Base-by-base conservation (phyloP, 2,113 vertebrate species). In the Formicarius rufipectus region DNA sequence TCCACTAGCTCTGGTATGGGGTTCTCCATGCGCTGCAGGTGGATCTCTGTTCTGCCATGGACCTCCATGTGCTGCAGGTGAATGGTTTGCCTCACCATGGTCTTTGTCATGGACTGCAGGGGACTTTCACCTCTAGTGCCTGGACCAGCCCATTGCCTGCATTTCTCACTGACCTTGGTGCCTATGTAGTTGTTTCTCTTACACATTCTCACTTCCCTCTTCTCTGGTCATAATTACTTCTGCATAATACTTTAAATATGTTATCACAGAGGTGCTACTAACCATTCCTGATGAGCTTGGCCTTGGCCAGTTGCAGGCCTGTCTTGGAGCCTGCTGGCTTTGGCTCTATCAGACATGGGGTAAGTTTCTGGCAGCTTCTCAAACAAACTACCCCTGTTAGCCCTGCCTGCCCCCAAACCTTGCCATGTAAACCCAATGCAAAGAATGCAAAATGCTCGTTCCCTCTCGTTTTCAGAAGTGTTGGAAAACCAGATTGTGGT, bases 271-370 rank as follows among this genome's bases (percentile, higher is more conserved):
- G 47, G 11, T 62, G n/a, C 35, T 60, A 0, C 27, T 68, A 30
- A 62, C 11, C 0, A 0, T 69, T 0, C 0, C 35, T 42, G 30
- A 7, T 62, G 63, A 45, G 14, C 40, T 62, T 49, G 53, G 63
- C 63, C 63, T 10, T 42, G 47, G 71, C 30, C 25, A 35, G 30
- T 62, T 40, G 21, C 7, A 31, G 30, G 40, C 68, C n/a, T 13
- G 4, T 42, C 23, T 37, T 63, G 40, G 25, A 84, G 79, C 31
- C 55, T 15, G 31, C 31, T 90, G 49, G 25, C 25, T 14, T 42
- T 49, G 56, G 18, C 40, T 77, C 31, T 71, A 4, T 63, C 22
- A 37, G 49, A 35, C 14, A 3, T 1, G 3, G 24, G 16, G 17
- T 40, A 40, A 42, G 15, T 40, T 62, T 62, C 55, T 63, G 40